These are phyloP conservation scores for Pollenia labialis DNA, from an alignment of 2,888 invertebrate species.

Conservation along the genomic window DNA sequence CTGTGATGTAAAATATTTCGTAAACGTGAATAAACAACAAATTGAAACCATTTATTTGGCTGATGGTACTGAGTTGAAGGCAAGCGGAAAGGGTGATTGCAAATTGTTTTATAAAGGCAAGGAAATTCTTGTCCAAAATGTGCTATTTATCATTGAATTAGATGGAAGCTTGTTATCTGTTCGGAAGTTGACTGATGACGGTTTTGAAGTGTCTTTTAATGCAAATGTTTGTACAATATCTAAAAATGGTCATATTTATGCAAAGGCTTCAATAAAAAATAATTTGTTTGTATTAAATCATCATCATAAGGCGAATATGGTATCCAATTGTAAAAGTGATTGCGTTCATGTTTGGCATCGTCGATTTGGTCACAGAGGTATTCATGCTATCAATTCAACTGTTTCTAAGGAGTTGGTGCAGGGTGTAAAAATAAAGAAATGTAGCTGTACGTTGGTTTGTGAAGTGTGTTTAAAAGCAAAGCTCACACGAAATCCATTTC, in stretches of 20 bases:
- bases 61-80: constrained; percentile 14
- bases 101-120: constrained; percentile 19
- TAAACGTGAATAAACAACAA: neutral
- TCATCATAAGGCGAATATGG: neutral
- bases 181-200: neutral
- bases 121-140: neutral
- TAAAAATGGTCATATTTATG: neutral
- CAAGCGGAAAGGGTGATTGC: constrained; percentile 17
- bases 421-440: constrained; percentile 20
- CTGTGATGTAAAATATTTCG: neutral
- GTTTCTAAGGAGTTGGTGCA: neutral
- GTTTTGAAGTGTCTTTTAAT: neutral
- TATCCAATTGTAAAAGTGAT: neutral
- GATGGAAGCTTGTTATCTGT: constrained; percentile 14
- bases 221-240: neutral
- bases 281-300: constrained; percentile 8
- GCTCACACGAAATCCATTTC: constrained; percentile 19
- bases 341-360: neutral
- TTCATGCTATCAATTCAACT: neutral
- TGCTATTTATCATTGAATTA: neutral
- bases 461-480: constrained; percentile 32
- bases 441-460: neutral
- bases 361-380: constrained; percentile 1
- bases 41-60: constrained; percentile 20
- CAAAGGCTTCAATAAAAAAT: constrained; percentile 1